Conservation (phyloP, 2,797 vertebrate genomes). For the Megalops cyprinoides region DNA sequence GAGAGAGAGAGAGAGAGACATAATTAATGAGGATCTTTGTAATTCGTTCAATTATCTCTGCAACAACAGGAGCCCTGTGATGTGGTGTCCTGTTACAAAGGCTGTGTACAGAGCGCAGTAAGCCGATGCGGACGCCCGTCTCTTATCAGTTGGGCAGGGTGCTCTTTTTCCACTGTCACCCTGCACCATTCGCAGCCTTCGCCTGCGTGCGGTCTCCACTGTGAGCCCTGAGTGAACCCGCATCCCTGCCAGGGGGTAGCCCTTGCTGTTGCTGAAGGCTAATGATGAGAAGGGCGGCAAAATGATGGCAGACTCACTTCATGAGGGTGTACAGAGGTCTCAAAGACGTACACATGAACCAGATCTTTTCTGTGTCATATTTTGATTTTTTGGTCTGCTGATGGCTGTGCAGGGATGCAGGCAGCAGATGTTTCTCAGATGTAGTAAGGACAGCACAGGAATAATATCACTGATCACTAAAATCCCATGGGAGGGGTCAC, state of each 20-base stretch:
- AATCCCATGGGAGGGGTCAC: background rate
- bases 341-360: background rate
- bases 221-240: background rate
- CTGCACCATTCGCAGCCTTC: background rate
- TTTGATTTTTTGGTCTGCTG: too few species aligned
- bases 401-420: too few species aligned
- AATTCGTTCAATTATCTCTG: background rate
- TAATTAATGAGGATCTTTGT: background rate
- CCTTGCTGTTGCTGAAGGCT: background rate
- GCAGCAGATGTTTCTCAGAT: background rate
- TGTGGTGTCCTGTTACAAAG: background rate
- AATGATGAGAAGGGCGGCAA: background rate
- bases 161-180: conserved; percentile 20
- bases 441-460: background rate
- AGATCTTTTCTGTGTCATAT: background rate
- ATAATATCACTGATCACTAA: too few species aligned
- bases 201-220: background rate
- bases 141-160: background rate
- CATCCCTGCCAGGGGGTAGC: too few species aligned
- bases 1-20: conserved; percentile 1
- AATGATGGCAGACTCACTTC: background rate
- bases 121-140: background rate
- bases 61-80: background rate
- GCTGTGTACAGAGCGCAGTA: background rate
- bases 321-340: background rate